Evolutionary conservation across 2,888 invertebrate species (phyloP).

Genomic region (Stomorhina lunata): DNA sequence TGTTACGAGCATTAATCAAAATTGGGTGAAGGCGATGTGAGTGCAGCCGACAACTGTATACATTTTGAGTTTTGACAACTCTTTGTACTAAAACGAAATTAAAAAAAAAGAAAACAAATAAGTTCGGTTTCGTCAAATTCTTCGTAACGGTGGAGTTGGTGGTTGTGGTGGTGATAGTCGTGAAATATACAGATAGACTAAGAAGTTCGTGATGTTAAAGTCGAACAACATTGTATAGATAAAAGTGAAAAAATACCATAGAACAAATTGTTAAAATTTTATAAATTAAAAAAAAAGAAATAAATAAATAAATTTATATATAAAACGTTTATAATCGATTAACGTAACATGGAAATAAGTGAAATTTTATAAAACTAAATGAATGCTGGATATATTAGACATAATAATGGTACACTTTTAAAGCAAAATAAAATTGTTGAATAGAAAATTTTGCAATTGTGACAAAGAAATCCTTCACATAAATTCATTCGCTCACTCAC

Average conservation of each 20-base stretch:
- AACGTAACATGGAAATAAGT: neutral
- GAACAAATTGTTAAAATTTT: conserved; percentile 7
- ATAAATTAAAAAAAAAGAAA: neutral
- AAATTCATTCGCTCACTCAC: neutral
- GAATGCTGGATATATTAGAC: neutral
- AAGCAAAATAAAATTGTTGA: neutral
- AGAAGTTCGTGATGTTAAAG: conserved; percentile 28
- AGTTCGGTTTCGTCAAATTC: conserved; percentile 6
- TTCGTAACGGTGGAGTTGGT: conserved; percentile 19
- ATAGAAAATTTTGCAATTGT: neutral
- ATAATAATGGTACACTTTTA: neutral
- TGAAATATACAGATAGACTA: neutral
- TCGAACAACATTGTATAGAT: conserved; percentile 39
- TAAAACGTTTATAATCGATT: neutral
- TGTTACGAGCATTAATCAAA: conserved; percentile 14
- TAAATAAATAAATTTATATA: no score
- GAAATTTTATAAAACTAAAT: neutral
- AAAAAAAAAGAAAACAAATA: neutral
- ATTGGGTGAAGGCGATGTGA: conserved; percentile 39
- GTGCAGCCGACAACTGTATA: neutral
- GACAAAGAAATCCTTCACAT: conserved; percentile 13
- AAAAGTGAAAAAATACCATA: conserved; percentile 33
- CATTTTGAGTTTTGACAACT: conserved; percentile 4
- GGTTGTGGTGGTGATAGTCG: neutral
- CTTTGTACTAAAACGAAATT: conserved; percentile 8